phyloP scores from a whole-genome alignment of 2,113 vertebrate species.

The Regulus satrapa region DNA sequence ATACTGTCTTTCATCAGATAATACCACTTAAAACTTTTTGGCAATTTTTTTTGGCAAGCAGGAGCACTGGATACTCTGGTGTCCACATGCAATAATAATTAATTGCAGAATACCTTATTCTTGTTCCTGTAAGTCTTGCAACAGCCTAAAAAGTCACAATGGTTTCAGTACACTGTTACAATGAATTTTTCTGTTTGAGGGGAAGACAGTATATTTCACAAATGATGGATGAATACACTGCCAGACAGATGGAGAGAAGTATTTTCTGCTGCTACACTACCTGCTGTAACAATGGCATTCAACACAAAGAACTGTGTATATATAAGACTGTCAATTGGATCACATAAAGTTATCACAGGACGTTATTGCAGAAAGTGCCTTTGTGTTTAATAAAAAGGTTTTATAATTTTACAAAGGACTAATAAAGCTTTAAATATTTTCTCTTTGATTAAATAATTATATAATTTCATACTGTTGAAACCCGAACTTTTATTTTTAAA shows the following conservation, averaged over 20 bases:
- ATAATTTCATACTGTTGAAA: not conserved
- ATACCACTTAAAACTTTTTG: not conserved
- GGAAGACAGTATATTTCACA: not conserved
- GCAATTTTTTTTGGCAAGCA: not conserved
- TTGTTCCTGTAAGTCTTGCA: not conserved
- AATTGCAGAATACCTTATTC: fast-evolving
- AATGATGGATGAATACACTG: not conserved
- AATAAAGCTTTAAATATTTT: not conserved
- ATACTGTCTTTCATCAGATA: not conserved
- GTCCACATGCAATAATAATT: not conserved
- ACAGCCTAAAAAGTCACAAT: not conserved
- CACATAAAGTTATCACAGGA: not conserved
- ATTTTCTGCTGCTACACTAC: not conserved
- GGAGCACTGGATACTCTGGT: not conserved
- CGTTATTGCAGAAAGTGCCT: not conserved
- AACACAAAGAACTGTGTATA: not conserved
- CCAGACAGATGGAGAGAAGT: not conserved
- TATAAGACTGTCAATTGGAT: not conserved
- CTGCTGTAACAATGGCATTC: not conserved
- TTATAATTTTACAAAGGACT: not conserved
- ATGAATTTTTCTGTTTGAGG: not conserved
- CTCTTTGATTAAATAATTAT: not conserved
- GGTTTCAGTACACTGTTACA: not conserved
- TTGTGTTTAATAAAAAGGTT: not conserved
- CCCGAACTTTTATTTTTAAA: not conserved